Percentiles rank a stretch among this genome's conserved stretches.
Evolutionary conservation across 2,888 invertebrate species (phyloP).

Genomic region (Itoplectis maculator): DNA sequence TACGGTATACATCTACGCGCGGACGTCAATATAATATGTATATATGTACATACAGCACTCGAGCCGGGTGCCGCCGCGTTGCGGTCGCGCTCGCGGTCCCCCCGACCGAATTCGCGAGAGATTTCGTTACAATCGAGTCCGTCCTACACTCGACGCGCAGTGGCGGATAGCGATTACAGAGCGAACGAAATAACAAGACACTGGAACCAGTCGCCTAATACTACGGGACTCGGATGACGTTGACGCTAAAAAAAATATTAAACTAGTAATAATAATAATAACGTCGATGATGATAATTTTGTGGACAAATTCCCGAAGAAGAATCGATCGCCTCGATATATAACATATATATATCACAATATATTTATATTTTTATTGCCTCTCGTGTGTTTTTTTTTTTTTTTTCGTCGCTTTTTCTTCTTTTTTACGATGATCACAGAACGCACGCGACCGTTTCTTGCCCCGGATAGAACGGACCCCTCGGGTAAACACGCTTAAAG

Average conservation of each 20-base stretch:
- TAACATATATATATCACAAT: too few relatives aligned
- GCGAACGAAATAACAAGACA: slow-evolving; percentile 43
- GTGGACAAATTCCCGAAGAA: slow-evolving; percentile 8
- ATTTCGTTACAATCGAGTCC: slow-evolving; percentile 47
- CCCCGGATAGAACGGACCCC: not conserved
- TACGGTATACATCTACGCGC: slow-evolving; percentile 36
- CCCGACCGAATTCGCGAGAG: slow-evolving; percentile 18
- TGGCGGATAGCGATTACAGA: slow-evolving; percentile 42
- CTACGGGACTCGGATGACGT: slow-evolving; percentile 23
- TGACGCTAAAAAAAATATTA: slow-evolving; percentile 9
- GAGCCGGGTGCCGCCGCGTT: slow-evolving; percentile 13
- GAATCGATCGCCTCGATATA: slow-evolving; percentile 60
- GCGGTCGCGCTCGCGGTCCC: slow-evolving; percentile 29
- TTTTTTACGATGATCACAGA: slow-evolving; percentile 63
- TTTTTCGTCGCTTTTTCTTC: not conserved
- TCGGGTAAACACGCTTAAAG: slow-evolving; percentile 49
- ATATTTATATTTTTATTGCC: slow-evolving; percentile 48
- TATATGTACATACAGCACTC: slow-evolving; percentile 35
- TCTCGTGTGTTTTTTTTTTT: slow-evolving; percentile 29
- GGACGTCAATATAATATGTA: slow-evolving; percentile 26
- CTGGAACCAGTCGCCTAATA: slow-evolving; percentile 30
- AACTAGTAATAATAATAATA: too few relatives aligned
- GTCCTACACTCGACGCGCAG: slow-evolving; percentile 5
- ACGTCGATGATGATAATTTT: not conserved
- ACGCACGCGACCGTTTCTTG: slow-evolving; percentile 48